Percentiles rank a stretch among this genome's conserved stretches.
Conservation (phyloP, 2,888 invertebrate genomes). For the Idaea aversata region DNA sequence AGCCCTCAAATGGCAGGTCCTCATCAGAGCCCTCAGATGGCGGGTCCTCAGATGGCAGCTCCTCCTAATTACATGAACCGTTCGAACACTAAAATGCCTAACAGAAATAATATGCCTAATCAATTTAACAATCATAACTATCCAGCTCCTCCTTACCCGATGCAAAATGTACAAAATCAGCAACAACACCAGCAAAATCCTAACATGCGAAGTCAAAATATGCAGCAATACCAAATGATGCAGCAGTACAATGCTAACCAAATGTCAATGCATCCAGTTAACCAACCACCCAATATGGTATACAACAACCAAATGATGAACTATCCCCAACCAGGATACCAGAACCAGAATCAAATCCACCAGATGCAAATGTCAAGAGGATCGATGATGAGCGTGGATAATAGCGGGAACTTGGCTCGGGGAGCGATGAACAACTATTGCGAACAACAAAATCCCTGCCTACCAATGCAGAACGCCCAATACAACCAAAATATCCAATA, state of each 20-base stretch:
- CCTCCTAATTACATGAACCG: conserved; percentile 52
- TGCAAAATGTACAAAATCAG: conserved; percentile 40
- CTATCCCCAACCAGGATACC: conserved; percentile 55
- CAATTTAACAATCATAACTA: conserved; percentile 67
- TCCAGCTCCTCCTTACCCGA: conserved; percentile 56
- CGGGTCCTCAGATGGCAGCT: conserved; percentile 23
- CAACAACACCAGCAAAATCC: conserved; percentile 38
- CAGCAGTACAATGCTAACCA: conserved; percentile 64
- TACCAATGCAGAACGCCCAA: conserved; percentile 52
- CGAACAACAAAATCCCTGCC: conserved; percentile 52
- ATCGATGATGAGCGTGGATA: conserved; percentile 73
- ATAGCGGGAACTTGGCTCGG: conserved; percentile 66
- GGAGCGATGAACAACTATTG: conserved; percentile 66
- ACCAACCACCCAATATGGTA: conserved; percentile 51
- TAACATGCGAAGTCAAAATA: conserved; percentile 55
- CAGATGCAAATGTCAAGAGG: conserved; percentile 71
- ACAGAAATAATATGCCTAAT: conserved; percentile 59
- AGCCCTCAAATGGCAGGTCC: conserved; percentile 35
- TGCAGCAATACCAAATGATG: conserved; percentile 67
- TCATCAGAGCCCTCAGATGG: conserved; percentile 42
- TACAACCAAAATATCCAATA: conserved; percentile 67
- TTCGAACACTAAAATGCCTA: conserved; percentile 55
- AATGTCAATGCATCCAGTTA: conserved; percentile 52
- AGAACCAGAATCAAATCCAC: conserved; percentile 63
- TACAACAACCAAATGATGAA: conserved; percentile 62